A percentile compares a stretch with the other conserved stretches of the same genome.
Evolutionary conservation across 2,113 vertebrate species (phyloP).

Genomic region (Actenoides lindsayi): DNA sequence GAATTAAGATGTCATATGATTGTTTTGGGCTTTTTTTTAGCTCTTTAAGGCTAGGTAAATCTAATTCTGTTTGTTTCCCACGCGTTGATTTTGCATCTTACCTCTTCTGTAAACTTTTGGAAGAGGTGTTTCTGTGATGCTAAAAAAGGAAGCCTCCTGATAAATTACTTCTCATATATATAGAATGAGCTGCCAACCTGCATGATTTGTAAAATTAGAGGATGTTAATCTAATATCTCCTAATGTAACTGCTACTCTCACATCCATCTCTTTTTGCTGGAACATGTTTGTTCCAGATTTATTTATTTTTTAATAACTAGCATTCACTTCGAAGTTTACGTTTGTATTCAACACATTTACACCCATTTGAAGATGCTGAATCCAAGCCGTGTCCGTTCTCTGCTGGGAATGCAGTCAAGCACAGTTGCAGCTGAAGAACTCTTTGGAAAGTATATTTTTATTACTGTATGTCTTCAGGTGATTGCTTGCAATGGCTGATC

Average conservation of each 20-base stretch:
- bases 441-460: slow-evolving; percentile 45
- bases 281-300: neutral
- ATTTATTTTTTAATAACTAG: slow-evolving; percentile 45
- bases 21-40: too few relatives aligned
- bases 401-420: slow-evolving; percentile 43
- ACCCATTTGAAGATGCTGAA: slow-evolving; percentile 48
- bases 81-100: neutral
- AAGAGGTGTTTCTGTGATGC: slow-evolving; percentile 5
- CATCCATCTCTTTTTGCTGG: slow-evolving; percentile 8
- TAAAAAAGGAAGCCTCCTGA: neutral
- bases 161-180: slow-evolving; percentile 3
- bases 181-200: slow-evolving; percentile 30
- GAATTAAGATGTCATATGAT: neutral
- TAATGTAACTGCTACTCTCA: neutral
- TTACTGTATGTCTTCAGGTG: slow-evolving; percentile 53
- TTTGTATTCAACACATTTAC: slow-evolving; percentile 26
- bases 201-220: slow-evolving; percentile 56
- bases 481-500: slow-evolving; percentile 46
- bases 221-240: slow-evolving; percentile 44
- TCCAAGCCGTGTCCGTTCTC: slow-evolving; percentile 48
- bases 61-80: neutral
- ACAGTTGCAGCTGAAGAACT: neutral
- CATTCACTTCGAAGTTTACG: slow-evolving; percentile 16
- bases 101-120: neutral
- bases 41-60: neutral